These are phyloP conservation scores for Nycticebus coucang DNA, from an alignment of 2,113 vertebrate species.

Conservation along the genomic window DNA sequence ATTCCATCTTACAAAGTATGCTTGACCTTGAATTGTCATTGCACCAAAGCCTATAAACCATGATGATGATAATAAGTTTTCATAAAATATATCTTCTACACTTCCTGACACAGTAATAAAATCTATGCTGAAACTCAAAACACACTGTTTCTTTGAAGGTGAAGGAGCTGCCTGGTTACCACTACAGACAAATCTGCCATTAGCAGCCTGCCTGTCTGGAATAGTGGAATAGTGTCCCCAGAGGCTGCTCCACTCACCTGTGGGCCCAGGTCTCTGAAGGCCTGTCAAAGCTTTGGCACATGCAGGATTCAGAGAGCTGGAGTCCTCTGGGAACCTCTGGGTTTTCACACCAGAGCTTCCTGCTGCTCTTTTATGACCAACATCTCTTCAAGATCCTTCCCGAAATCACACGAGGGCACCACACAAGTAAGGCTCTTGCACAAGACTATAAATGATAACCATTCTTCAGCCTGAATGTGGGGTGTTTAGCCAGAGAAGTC, in stretches of 20 bases:
- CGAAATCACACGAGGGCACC: constrained; percentile 4
- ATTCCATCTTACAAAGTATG: not conserved
- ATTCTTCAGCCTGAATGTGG: not conserved
- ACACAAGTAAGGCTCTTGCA: not conserved
- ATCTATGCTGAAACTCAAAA: not conserved
- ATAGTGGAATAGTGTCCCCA: not conserved
- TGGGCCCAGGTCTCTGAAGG: not conserved
- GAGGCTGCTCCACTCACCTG: not conserved
- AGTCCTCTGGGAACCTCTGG: not conserved
- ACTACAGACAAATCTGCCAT: not conserved
- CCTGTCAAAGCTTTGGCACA: not conserved
- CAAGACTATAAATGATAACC: not conserved
- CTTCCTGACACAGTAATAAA: not conserved
- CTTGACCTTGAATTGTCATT: constrained; percentile 30
- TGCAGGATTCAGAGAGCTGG: not conserved
- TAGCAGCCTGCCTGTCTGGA: not conserved
- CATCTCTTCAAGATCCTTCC: not conserved
- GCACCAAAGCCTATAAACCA: not conserved
- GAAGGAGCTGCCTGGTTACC: not conserved
- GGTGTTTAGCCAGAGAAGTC: not conserved
- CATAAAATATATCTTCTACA: not conserved
- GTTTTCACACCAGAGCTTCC: not conserved
- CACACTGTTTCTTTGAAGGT: not conserved
- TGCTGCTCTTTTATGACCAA: not conserved
- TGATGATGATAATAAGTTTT: not conserved